Evolutionary conservation across 1,140 invertebrate species (phyloP), one percentile per base, ranked within the genome.

Genomic region (Ridgeia piscesae): DNA sequence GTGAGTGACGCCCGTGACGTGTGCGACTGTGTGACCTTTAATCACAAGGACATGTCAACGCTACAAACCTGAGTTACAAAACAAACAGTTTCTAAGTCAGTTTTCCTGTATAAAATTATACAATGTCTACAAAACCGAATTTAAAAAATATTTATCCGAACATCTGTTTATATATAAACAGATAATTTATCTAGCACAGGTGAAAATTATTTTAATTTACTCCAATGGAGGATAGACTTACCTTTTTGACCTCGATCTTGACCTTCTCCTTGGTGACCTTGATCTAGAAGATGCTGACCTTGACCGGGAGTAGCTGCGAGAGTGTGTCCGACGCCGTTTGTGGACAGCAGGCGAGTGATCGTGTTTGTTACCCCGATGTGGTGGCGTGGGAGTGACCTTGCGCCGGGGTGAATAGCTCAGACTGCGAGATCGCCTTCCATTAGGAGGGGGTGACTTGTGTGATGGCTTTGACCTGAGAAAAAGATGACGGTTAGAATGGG

Each of bases 251-350:
- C 0, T 8, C 6, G 58, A 77, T 21, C 58, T 77, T 77, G 58
- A 77, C 58, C 58, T 77, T 77, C 58, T 77, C 58, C 58, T 77
- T 77, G 58, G 58, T 77, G 58, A 77, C 58, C 58, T 77, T 77
- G 58, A 77, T 27, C 58, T 31, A 77, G 58, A 77, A 77, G 58
- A 77, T 77, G 58, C 11, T 21, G 58, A 77, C 58, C 58, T 77
- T 31, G 58, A 77, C 58, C 58, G 11, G 58, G 58, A 77, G 58
- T 77, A 77, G 58, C 58, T 77, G 58, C 17, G 58, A 27, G 58
- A 77, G 58, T 77, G 58, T 77, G 58, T 14, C 8, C 58, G 58
- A 31, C 58, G 58, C 58, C 58, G 58, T 21, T 77, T 77, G 58
- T 77, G 58, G 58, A 21, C 2, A 21, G 58, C 27, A 4, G 58